Evolutionary conservation across 2,113 vertebrate species (phyloP), one percentile per base, ranked within the genome.

Genomic region (Esox niger): DNA sequence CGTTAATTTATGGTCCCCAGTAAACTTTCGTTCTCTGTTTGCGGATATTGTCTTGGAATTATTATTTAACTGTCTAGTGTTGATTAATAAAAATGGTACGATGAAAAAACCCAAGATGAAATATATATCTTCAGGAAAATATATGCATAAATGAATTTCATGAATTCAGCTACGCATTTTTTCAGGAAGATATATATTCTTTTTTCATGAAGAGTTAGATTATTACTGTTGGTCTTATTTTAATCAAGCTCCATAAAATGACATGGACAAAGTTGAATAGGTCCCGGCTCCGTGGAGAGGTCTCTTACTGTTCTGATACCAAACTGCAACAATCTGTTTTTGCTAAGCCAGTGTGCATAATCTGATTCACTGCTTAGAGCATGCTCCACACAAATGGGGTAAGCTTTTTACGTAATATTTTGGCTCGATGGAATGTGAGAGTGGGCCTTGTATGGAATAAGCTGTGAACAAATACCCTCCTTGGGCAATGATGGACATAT

Each of bases 341-440:
- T 70, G 33, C 58, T 65, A 81, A 79, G 63, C 76, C 64, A 58
- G 74, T 81, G 71, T 64, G 58, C 58, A 75, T 77, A 75, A 81
- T 80, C 76, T 77, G 71, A 79, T 79, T 82, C 26, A 33, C 31
- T 75, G 71, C 64, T 80, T 75, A 76, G 69, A 73, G 62, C 59
- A 17, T 54, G 64, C 43, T 55, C 64, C 75, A 60, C 62, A 60
- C 58, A 68, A 75, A 72, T 54, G 62, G 67, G 66, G 52, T 77
- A 81, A 81, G 76, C 71, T 80, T 68, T 68, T 84, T 84, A 84
- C 66, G 58, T 82, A 83, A 82, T 73, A 66, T 60, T 71, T 74
- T 75, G 69, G 71, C 72, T 29, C 32, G 35, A 11, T 26, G 23
- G 61, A 69, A 55, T 38, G 57, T 17, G 7, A 65, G 62, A 57